Evolutionary conservation across 2,113 vertebrate species (phyloP), one percentile per base, ranked within the genome.

Genomic region (Nematolebias whitei): DNA sequence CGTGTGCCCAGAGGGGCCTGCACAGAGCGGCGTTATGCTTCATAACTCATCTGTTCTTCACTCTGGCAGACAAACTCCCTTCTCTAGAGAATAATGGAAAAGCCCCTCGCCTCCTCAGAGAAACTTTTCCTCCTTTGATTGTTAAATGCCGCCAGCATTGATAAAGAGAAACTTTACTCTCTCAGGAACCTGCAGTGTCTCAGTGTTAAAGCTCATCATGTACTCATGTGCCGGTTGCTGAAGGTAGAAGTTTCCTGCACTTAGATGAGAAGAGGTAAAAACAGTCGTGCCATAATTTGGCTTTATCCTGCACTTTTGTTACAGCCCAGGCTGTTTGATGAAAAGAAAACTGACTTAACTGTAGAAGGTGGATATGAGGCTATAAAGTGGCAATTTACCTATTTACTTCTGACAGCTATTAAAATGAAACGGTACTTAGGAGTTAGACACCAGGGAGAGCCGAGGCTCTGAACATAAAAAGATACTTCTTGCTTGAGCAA

Each of bases 21-120:
- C 11, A 55, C 1, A 45, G 47, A 64, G 48, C 57, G 23, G 13
- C 24, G 55, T 71, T 64, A 50, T 74, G 69, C 74, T 75, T 48
- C 29, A 66, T 54, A 52, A 65, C 50, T 78, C 71, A 71, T 72
- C 74, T 54, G 71, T 67, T 68, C 61, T 54, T 82, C 26, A 58
- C 72, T 60, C 9, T 57, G 40, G 40, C 40, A 59, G 45, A 63
- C 60, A 50, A 69, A 57, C 26, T 64, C 14, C 9, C 58, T 39
- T 73, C 68, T 29, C 45, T 18, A n/a, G 35, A 72, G 40, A 74
- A 54, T 69, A 82, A 69, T 55, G 71, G 54, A 5, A 61, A 76
- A 71, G 22, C 64, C 55, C 51, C 12, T 23, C 19, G 57, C 53
- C 24, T 69, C 32, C 43, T 70, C 16, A 48, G 22, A 63, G 63